A percentile compares a stretch with the other conserved stretches of the same genome.
Evolutionary conservation across 2,113 vertebrate genomes (phyloP).

Genomic region (Gobiocypris rarus): DNA sequence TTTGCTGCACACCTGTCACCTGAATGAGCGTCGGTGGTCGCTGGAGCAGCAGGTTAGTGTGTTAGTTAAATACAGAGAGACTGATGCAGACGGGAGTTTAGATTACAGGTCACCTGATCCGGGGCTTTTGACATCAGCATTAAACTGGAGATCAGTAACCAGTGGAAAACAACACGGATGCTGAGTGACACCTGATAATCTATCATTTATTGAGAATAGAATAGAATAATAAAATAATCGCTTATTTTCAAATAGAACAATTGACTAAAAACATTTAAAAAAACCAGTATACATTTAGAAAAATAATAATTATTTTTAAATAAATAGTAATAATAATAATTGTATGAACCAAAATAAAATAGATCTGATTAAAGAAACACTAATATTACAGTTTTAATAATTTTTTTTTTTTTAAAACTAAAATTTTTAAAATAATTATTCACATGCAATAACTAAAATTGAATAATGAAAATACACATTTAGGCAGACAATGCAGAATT

Average conservation of each 20-base stretch:
- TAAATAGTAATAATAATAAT: neutral
- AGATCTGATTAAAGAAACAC: neutral
- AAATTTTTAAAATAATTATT: neutral
- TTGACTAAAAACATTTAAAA: neutral
- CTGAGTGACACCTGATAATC: neutral
- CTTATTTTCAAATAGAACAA: neutral
- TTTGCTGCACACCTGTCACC: neutral
- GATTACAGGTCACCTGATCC: neutral
- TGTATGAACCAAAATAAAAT: neutral
- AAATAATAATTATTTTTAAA: neutral
- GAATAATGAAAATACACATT: no score
- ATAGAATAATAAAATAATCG: neutral
- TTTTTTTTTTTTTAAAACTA: neutral
- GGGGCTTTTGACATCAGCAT: no score
- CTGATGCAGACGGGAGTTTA: neutral
- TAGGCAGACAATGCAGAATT: no score
- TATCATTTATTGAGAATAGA: neutral
- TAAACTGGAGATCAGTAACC: neutral
- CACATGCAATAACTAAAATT: no score
- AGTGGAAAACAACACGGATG: neutral
- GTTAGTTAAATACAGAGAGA: neutral
- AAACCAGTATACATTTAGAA: neutral
- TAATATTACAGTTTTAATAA: neutral
- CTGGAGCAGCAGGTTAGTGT: neutral
- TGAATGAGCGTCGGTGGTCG: neutral